Conservation (phyloP, 2,113 vertebrate species). For the Gallinago jamesoni region DNA sequence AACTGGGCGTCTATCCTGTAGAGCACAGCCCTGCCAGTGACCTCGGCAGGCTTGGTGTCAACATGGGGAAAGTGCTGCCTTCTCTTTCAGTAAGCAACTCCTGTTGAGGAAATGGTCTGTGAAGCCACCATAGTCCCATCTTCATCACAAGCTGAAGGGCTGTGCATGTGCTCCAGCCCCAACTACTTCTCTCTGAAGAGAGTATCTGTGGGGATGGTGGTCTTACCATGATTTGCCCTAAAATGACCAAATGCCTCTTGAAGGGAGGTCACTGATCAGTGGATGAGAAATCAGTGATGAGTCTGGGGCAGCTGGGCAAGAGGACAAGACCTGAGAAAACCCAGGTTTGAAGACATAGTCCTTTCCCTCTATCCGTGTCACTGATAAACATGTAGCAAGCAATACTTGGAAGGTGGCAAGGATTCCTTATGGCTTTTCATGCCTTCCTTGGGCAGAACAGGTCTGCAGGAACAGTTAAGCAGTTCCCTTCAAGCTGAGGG, state of each 20-base stretch:
- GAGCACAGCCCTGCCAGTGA: background rate
- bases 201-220: background rate
- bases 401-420: background rate
- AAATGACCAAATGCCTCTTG: background rate
- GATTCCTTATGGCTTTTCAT: background rate
- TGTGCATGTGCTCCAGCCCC: background rate
- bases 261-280: background rate
- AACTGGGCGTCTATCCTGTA: background rate
- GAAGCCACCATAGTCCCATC: background rate
- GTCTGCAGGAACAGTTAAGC: background rate
- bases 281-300: background rate
- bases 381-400: background rate
- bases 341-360: background rate
- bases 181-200: background rate
- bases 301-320: background rate
- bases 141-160: background rate
- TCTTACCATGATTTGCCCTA: background rate
- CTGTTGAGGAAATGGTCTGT: background rate
- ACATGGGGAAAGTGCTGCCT: background rate
- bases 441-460: background rate
- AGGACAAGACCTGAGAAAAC: background rate
- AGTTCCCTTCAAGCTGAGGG: background rate
- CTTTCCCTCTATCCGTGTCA: background rate
- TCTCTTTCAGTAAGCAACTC: background rate
- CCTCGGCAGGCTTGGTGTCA: fast-evolving